Conservation (phyloP, 1,140 invertebrate species). For the Eriocheir sinensis region DNA sequence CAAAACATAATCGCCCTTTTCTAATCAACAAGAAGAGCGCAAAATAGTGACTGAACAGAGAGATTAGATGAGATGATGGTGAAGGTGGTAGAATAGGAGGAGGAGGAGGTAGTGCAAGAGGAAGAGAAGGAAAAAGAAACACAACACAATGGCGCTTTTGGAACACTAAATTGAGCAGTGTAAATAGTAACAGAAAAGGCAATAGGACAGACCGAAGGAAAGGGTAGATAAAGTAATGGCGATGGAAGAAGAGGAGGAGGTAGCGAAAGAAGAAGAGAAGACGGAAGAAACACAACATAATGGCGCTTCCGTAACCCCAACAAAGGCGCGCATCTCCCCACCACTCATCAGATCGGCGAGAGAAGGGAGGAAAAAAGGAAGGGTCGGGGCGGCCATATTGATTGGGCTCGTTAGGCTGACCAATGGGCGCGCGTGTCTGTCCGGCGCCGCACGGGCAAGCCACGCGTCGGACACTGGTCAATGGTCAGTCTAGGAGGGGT, state of each 20-base stretch:
- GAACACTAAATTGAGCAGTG: neutral
- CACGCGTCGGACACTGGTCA: conserved; percentile 45
- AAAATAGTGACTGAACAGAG: no score
- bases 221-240: neutral
- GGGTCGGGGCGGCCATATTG: conserved; percentile 62
- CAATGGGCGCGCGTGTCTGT: conserved; percentile 60
- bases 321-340: conserved; percentile 56
- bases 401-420: conserved; percentile 67
- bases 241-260: neutral
- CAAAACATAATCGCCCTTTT: no score
- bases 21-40: no score
- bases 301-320: conserved; percentile 31
- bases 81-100: no score
- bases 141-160: neutral
- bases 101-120: neutral
- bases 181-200: neutral
- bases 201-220: neutral
- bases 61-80: neutral
- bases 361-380: conserved; percentile 8
- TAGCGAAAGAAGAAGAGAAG: no score
- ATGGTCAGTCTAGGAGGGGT: conserved; percentile 61
- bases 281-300: conserved; percentile 12
- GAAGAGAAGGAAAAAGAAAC: neutral
- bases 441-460: conserved; percentile 49
- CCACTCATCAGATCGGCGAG: conserved; percentile 46